phyloP scores from a whole-genome alignment of 2,797 vertebrate species.

The Oryzias dopingdopingensis region DNA sequence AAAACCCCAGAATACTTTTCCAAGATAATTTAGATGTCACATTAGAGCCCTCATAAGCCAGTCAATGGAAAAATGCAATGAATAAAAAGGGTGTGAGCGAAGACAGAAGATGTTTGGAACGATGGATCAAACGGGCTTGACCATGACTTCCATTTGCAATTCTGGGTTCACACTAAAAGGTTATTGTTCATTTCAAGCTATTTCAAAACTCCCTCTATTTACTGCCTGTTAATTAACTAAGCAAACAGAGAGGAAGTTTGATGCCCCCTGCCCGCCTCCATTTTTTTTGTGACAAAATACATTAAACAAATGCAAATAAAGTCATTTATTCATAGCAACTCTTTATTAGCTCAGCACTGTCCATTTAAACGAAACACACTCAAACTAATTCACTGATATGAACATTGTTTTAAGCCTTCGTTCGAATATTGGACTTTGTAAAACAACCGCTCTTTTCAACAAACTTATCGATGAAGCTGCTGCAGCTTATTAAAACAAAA shows the following conservation, averaged over 20 bases:
- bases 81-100: conserved; percentile 66
- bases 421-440: background rate
- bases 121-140: conserved; percentile 63
- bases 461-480: conserved; percentile 13
- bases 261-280: conserved; percentile 33
- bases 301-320: conserved; percentile 61
- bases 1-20: conserved; percentile 76
- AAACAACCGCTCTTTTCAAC: conserved; percentile 14
- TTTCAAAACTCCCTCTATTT: conserved; percentile 65
- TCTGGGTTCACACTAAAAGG: conserved; percentile 71
- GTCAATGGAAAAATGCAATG: conserved; percentile 54
- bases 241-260: conserved; percentile 64
- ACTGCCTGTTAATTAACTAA: conserved; percentile 69
- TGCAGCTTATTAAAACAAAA: conserved; percentile 1
- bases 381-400: conserved; percentile 51
- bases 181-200: conserved; percentile 70
- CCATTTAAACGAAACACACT: conserved; percentile 58
- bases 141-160: conserved; percentile 67
- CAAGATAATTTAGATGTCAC: conserved; percentile 72
- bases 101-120: conserved; percentile 54
- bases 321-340: conserved; percentile 59
- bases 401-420: conserved; percentile 9
- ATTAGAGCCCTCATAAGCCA: conserved; percentile 67
- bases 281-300: conserved; percentile 57
- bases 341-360: conserved; percentile 51